Conservation (phyloP, 2,113 vertebrate genomes). For the Rhinichthys klamathensis region DNA sequence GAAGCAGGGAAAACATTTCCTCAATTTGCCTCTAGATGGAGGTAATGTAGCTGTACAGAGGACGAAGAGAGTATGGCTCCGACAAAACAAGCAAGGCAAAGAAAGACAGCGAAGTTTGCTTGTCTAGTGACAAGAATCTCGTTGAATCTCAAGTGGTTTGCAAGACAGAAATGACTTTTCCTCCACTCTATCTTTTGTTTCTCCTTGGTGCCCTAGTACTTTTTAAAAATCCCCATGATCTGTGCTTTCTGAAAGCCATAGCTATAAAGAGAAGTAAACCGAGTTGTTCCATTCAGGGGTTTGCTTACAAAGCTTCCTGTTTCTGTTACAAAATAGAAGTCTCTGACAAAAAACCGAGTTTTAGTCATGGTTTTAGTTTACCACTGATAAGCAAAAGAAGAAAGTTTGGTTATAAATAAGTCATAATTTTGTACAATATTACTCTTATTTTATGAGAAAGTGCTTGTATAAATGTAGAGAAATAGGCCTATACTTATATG, state of each 20-base stretch:
- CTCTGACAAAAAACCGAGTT: not conserved
- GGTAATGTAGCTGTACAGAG: constrained; percentile 69
- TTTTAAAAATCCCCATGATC: not conserved
- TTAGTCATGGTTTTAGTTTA: too few relatives aligned
- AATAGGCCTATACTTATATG: not conserved
- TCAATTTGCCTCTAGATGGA: constrained; percentile 74
- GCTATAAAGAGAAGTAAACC: not conserved
- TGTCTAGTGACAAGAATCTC: not conserved
- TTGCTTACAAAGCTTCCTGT: not conserved
- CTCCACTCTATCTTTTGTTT: not conserved
- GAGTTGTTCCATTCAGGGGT: not conserved
- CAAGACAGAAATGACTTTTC: not conserved
- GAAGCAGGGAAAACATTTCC: constrained; percentile 29
- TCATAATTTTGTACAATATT: not conserved
- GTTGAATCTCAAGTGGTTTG: not conserved
- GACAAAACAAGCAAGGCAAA: constrained; percentile 69
- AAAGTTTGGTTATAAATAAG: not conserved
- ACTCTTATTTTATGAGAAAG: not conserved
- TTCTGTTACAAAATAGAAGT: constrained; percentile 4
- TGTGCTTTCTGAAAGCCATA: not conserved
- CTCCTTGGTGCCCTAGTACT: not conserved
- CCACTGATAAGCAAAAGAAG: not conserved
- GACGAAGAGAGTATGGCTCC: constrained; percentile 72
- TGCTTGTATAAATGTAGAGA: not conserved
- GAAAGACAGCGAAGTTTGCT: constrained; percentile 69